Evolutionary conservation across 2,113 vertebrate species (phyloP).

Genomic region (Chaetura pelagica): DNA sequence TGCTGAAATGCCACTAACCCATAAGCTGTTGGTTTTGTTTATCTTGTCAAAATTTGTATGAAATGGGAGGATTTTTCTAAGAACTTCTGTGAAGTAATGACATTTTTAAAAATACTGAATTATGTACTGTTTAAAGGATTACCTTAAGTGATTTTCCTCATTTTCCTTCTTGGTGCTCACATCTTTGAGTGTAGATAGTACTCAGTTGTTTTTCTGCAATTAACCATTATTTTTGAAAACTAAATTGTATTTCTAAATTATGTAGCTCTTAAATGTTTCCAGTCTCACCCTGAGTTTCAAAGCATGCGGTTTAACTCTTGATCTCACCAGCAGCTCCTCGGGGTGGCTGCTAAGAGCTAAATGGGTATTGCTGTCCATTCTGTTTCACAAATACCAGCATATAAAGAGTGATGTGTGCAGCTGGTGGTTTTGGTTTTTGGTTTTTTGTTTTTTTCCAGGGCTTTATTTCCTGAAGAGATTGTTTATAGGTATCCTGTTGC

Average conservation of each 20-base stretch:
- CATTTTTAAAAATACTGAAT: neutral
- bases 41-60: neutral
- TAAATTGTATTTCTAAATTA: neutral
- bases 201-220: neutral
- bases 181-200: neutral
- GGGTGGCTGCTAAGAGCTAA: neutral
- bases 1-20: neutral
- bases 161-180: neutral
- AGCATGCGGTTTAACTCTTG: neutral
- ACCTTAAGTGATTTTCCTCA: neutral
- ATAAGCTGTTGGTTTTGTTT: neutral
- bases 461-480: neutral
- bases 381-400: neutral
- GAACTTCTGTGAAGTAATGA: neutral
- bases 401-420: neutral
- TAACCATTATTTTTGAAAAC: neutral
- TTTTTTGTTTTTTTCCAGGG: too few relatives aligned
- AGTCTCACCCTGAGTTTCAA: neutral
- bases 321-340: neutral
- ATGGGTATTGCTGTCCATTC: neutral
- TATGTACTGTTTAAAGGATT: neutral
- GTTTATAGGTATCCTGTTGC: neutral
- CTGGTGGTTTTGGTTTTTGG: neutral
- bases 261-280: neutral
- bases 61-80: neutral